Evolutionary conservation across 1,140 invertebrate species (phyloP), one percentile per base, ranked within the genome.

Genomic region (Diorhabda sublineata): DNA sequence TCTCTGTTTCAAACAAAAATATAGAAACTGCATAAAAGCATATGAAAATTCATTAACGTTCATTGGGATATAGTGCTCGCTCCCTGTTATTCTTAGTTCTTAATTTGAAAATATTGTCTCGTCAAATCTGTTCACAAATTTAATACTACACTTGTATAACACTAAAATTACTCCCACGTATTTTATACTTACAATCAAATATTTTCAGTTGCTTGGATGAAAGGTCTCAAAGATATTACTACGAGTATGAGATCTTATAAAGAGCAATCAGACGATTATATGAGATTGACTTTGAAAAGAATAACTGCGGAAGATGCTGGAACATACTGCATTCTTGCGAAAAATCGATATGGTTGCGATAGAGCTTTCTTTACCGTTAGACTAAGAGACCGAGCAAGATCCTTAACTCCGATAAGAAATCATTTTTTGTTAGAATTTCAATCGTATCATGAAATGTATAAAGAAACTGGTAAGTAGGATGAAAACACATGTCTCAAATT

Each of bases 261-360:
- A 81, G 92, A 95, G 82, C 88, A 87, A 2, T 89, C 91, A 52
- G 91, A 94, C 74, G 93, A 95, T 80, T 93, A 92, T 67, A 88
- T 91, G 44, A 89, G 92, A 74, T 88, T 99, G 58, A 93, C 94
- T 5, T 85, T 99, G 71, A 93, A 94, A 78, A 90, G 95, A 76
- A 90, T 93, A 1, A 87, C 89, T 66, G 84, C 89, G 5, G 88
- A 93, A 59, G 98, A 99, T 79, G 90, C 93, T 68, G 97, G 96
- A 5, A 95, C 94, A 4, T 99, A 98, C 80, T 97, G 94, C 62
- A 92, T 98, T 69, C 84, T 98, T 26, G 91, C 94, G 4, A 93
- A 93, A 78, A 99, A 99, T 83, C 84, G 89, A 47, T 92, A 92
- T 71, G 97, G 97, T 26, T 91, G 88, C 73, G 92, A 94, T 74